These are phyloP conservation scores for Pempheris klunzingeri DNA, from an alignment of 2,797 vertebrate species.

Conservation along the genomic window DNA sequence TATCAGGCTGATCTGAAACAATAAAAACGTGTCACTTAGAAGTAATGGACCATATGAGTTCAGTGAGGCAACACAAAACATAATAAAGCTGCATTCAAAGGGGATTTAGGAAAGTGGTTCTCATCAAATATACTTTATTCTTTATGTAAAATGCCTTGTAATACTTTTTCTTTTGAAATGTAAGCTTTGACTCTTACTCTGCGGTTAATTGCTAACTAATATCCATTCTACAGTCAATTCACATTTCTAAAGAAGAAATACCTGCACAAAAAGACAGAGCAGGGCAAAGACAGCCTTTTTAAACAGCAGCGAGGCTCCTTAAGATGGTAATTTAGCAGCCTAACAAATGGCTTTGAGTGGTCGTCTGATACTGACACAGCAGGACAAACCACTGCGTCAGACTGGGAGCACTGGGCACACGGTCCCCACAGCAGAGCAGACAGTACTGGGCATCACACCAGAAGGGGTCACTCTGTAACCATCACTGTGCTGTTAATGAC, in stretches of 20 bases:
- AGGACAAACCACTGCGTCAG: conserved; percentile 8
- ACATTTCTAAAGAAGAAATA: neutral
- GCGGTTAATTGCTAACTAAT: neutral
- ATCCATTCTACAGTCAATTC: neutral
- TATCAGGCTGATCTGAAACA: conserved; percentile 20
- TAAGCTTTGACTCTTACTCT: neutral
- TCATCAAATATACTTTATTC: neutral
- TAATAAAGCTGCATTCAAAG: neutral
- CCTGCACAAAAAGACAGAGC: neutral
- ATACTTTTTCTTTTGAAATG: neutral
- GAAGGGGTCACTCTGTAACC: conserved; percentile 83
- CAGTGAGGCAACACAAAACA: neutral
- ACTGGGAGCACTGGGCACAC: conserved; percentile 31
- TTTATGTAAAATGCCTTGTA: conserved; percentile 1
- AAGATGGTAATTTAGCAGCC: neutral
- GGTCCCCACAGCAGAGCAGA: conserved; percentile 13
- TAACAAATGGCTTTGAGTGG: neutral
- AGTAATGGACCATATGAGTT: conserved; percentile 13
- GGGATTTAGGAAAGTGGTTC: neutral
- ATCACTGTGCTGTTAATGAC: conserved; percentile 44
- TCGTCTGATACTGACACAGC: neutral
- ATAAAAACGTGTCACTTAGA: neutral
- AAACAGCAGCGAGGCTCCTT: neutral
- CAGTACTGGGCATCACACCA: conserved; percentile 71
- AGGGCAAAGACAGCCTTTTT: neutral